A percentile compares a stretch with the other conserved stretches of the same genome.
Conservation (phyloP, 1,140 invertebrate species). For the Drosophila equinoxialis region DNA sequence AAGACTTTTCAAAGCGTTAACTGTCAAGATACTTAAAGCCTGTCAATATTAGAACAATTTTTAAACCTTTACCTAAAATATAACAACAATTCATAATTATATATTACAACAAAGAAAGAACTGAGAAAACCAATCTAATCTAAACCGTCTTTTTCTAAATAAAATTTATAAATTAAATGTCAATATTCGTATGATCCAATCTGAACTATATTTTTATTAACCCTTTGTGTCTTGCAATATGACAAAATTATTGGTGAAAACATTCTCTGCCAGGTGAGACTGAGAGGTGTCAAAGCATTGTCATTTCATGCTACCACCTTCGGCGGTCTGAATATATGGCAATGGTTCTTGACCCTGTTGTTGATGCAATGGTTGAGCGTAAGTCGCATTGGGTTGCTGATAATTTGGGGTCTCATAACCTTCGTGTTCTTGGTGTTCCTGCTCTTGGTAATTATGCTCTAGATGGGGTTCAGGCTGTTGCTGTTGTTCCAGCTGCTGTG, state of each 20-base stretch:
- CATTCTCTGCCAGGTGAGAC: background rate
- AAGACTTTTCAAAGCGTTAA: too few relatives aligned
- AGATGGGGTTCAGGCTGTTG: background rate
- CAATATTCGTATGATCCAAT: too few relatives aligned
- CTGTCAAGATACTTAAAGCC: too few relatives aligned
- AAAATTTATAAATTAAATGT: too few relatives aligned
- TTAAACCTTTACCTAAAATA: too few relatives aligned
- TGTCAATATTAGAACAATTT: too few relatives aligned
- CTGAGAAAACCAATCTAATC: too few relatives aligned
- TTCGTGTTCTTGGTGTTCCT: background rate
- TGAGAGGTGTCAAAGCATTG: background rate
- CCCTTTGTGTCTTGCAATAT: background rate
- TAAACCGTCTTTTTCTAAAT: too few relatives aligned
- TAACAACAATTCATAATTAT: too few relatives aligned
- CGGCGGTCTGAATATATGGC: slow-evolving; percentile 38
- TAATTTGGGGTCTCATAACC: background rate
- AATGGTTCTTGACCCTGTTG: slow-evolving; percentile 28
- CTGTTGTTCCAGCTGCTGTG: background rate
- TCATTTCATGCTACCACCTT: slow-evolving; percentile 36
- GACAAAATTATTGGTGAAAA: background rate
- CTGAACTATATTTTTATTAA: background rate
- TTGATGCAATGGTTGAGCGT: slow-evolving; percentile 17
- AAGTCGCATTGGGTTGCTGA: slow-evolving; percentile 13
- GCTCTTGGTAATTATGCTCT: background rate
- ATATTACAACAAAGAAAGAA: too few relatives aligned